Percentiles rank a stretch among this genome's conserved stretches.
These are phyloP conservation scores for Poeciliopsis presidionis DNA, from an alignment of 2,797 vertebrate species.

Conservation along the genomic window DNA sequence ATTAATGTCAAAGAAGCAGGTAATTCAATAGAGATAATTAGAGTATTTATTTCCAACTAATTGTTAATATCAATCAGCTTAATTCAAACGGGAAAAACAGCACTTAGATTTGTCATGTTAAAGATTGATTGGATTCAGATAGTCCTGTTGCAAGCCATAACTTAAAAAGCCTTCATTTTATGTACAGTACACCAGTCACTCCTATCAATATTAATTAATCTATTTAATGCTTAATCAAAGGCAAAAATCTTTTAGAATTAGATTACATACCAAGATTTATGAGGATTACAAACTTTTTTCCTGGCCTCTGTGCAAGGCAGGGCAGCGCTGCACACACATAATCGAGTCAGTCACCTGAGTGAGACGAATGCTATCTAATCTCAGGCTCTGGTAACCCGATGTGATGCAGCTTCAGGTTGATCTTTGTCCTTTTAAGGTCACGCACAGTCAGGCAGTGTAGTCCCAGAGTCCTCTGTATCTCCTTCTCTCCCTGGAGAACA, in stretches of 20 bases:
- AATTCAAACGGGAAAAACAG: neutral
- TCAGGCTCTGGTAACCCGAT: conserved; percentile 14
- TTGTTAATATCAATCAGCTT: neutral
- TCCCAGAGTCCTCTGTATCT: conserved; percentile 55
- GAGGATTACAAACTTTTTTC: neutral
- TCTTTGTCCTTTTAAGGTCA: conserved; percentile 77
- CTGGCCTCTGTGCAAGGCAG: conserved; percentile 1
- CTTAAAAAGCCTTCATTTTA: neutral
- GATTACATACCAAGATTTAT: conserved; percentile 2
- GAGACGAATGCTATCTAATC: conserved; percentile 13
- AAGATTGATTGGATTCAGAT: neutral
- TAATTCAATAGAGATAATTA: conserved; percentile 8
- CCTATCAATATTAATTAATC: neutral
- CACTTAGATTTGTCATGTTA: neutral
- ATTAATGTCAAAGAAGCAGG: conserved; percentile 12
- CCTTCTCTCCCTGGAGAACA: conserved; percentile 43
- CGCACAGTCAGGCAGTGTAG: conserved; percentile 43
- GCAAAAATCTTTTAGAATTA: neutral
- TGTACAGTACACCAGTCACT: neutral
- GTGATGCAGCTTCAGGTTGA: conserved; percentile 48
- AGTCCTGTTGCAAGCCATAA: neutral
- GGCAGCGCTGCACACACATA: conserved; percentile 3
- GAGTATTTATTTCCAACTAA: neutral
- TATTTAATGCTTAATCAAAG: neutral
- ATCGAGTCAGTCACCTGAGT: conserved; percentile 15